phyloP scores from a whole-genome alignment of 2,797 vertebrate genomes.

The Periophthalmus magnuspinnatus region DNA sequence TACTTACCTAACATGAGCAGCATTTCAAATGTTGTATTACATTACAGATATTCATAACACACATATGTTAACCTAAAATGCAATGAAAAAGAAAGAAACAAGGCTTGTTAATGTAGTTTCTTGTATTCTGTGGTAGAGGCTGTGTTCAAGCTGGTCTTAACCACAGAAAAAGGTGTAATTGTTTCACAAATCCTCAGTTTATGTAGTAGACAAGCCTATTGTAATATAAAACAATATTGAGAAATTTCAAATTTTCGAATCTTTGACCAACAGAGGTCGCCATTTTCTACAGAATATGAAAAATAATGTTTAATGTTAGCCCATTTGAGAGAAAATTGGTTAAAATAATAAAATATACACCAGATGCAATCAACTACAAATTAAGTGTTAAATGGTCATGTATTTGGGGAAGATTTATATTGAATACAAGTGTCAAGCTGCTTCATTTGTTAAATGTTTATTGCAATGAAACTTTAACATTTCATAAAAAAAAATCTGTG shows the following conservation, averaged over 20 bases:
- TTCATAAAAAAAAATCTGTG: slow-evolving; percentile 33
- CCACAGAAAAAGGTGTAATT: too few species aligned
- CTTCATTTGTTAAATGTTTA: slow-evolving; percentile 52
- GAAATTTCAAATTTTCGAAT: not conserved
- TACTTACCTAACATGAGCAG: not conserved
- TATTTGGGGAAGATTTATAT: not conserved
- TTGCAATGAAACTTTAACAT: slow-evolving; percentile 59
- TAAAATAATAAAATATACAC: too few species aligned
- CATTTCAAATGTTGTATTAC: too few species aligned
- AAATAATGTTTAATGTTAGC: not conserved
- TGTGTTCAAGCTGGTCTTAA: too few species aligned
- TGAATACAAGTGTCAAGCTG: not conserved
- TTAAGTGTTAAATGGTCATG: not conserved
- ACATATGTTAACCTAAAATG: too few species aligned
- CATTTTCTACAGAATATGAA: not conserved
- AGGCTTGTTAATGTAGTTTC: too few species aligned
- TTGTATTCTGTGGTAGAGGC: too few species aligned
- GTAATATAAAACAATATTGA: too few species aligned
- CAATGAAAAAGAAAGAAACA: too few species aligned
- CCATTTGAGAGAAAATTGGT: not conserved
- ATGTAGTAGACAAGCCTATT: too few species aligned
- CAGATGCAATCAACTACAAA: not conserved
- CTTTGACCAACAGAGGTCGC: not conserved
- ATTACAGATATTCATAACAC: too few species aligned
- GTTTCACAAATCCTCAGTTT: not conserved